Conservation (phyloP, 1,140 invertebrate genomes). For the Chymomyza costata region DNA sequence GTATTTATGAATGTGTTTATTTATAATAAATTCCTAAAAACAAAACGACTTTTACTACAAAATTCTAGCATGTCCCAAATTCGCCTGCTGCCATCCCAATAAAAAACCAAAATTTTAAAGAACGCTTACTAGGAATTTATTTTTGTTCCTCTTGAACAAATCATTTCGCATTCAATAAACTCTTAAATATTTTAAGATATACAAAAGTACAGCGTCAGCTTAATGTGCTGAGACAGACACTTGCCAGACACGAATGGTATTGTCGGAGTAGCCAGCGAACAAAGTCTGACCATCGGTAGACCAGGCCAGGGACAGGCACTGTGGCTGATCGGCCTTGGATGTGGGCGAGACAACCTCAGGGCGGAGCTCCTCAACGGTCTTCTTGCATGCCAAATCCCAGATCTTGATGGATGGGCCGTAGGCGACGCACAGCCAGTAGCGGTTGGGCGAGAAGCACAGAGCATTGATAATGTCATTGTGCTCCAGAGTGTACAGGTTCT, state of each 20-base stretch:
- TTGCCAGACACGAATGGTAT: conserved; percentile 99
- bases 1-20: conserved; percentile 25
- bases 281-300: conserved; percentile 99
- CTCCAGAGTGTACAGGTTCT: conserved; percentile 98
- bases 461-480: conserved; percentile 99
- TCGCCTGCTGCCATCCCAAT: no score
- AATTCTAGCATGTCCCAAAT: no score
- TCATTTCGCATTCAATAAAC: conserved; percentile 29
- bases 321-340: conserved; percentile 91
- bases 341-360: conserved; percentile 90
- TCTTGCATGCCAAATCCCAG: conserved; percentile 99
- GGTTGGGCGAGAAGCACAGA: conserved; percentile 98
- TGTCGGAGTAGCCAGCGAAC: conserved; percentile 99
- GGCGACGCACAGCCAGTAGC: conserved; percentile 99
- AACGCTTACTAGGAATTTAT: no score
- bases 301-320: conserved; percentile 99
- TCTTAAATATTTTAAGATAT: conserved; percentile 6
- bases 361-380: conserved; percentile 98
- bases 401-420: conserved; percentile 99
- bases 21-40: no score
- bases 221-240: conserved; percentile 85
- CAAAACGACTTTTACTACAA: no score
- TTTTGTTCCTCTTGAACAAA: conserved; percentile 40
- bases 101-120: no score
- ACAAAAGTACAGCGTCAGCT: conserved; percentile 20